phyloP scores from a whole-genome alignment of 2,888 invertebrate genomes.

The Pristionchus arcanus region DNA sequence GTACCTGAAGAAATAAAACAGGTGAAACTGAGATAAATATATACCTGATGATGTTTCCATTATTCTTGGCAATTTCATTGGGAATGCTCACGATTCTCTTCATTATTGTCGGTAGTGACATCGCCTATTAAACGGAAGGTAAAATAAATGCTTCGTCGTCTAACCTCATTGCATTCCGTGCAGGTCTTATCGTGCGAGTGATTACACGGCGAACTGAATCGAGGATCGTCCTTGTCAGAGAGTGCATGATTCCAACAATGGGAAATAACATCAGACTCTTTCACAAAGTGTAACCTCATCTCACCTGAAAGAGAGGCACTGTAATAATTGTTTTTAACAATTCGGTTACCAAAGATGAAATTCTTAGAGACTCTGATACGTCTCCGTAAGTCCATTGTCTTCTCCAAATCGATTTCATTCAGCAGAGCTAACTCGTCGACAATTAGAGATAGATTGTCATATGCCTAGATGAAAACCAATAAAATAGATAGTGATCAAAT shows the following conservation, averaged over 20 bases:
- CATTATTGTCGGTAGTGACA: too few relatives aligned
- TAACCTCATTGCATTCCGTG: neutral
- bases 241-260: neutral
- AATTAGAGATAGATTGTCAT: neutral
- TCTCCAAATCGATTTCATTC: neutral
- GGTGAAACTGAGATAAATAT: too few relatives aligned
- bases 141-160: too few relatives aligned
- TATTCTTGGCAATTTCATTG: too few relatives aligned
- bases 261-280: neutral
- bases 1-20: too few relatives aligned
- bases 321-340: too few relatives aligned
- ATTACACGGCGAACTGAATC: neutral
- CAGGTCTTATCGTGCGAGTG: neutral
- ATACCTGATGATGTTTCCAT: too few relatives aligned
- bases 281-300: neutral
- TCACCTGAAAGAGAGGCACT: neutral
- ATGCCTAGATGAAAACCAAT: neutral
- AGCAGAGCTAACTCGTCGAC: neutral
- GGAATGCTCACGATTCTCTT: too few relatives aligned
- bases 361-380: neutral
- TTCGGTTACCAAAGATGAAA: neutral
- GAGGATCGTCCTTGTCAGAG: neutral
- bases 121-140: too few relatives aligned
- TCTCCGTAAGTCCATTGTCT: neutral
- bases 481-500: too few relatives aligned